Percentiles rank a stretch among this genome's conserved stretches.
Conservation (phyloP, 2,113 vertebrate genomes). For the Dipodomys spectabilis region DNA sequence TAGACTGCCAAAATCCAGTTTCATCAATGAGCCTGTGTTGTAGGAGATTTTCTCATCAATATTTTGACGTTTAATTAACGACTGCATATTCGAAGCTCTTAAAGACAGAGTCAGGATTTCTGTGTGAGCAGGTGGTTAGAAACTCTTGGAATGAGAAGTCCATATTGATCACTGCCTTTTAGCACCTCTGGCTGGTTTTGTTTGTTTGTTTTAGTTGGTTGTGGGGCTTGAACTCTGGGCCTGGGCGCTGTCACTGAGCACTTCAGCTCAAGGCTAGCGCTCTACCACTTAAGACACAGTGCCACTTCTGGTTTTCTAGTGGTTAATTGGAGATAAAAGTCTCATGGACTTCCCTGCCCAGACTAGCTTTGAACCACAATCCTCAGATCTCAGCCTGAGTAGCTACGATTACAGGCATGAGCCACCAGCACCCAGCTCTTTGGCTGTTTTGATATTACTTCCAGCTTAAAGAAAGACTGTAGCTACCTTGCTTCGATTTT, state of each 20-base stretch:
- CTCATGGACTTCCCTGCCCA: too few relatives aligned
- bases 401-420: too few relatives aligned
- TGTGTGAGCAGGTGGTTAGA: slow-evolving; percentile 54
- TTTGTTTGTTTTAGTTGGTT: too few relatives aligned
- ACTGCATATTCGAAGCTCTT: slow-evolving; percentile 79
- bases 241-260: too few relatives aligned
- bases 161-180: slow-evolving; percentile 22
- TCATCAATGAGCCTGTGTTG: slow-evolving; percentile 85
- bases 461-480: slow-evolving; percentile 26
- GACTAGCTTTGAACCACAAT: too few relatives aligned
- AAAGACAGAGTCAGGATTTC: slow-evolving; percentile 52
- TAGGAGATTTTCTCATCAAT: slow-evolving; percentile 85
- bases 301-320: too few relatives aligned
- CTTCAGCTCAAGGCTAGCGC: too few relatives aligned
- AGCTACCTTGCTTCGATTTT: slow-evolving; percentile 61
- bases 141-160: slow-evolving; percentile 54
- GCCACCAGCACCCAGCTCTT: too few relatives aligned
- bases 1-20: slow-evolving; percentile 83
- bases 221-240: too few relatives aligned
- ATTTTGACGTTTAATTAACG: slow-evolving; percentile 87
- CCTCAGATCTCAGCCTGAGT: too few relatives aligned
- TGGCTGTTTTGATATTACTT: slow-evolving; percentile 66
- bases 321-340: too few relatives aligned
- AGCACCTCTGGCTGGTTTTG: slow-evolving; percentile 43
- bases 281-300: too few relatives aligned